Percentiles rank a stretch among this genome's conserved stretches.
These are phyloP conservation scores for Piezodorus guildinii DNA, from an alignment of 1,140 invertebrate genomes.

Conservation along the genomic window DNA sequence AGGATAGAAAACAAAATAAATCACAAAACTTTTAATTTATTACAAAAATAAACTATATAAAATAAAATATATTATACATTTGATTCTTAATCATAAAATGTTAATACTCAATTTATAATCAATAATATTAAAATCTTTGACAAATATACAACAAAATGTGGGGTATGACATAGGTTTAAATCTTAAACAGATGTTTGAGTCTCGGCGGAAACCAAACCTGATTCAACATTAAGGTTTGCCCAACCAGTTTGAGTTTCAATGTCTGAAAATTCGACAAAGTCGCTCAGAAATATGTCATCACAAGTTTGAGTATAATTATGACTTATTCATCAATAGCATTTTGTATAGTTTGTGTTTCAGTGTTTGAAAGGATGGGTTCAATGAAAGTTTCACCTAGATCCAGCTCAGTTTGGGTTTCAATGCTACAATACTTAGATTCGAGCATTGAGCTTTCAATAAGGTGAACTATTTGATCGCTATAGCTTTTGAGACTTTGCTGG, in stretches of 20 bases:
- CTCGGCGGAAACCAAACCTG: constrained; percentile 15
- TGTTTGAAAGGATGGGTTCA: constrained; percentile 19
- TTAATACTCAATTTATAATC: too few species aligned
- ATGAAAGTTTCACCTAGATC: constrained; percentile 10
- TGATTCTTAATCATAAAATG: too few species aligned
- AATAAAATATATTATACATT: too few species aligned
- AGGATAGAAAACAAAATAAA: too few species aligned
- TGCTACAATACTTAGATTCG: constrained; percentile 19
- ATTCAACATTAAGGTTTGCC: constrained; percentile 14
- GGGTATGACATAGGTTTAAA: neutral
- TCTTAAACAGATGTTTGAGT: constrained; percentile 17
- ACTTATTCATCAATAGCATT: constrained; percentile 21
- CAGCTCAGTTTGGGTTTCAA: constrained; percentile 23
- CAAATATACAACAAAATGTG: neutral
- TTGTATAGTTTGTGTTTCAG: constrained; percentile 21
- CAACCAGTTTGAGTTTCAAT: constrained; percentile 25
- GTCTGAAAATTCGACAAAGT: constrained; percentile 23
- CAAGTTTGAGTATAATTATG: constrained; percentile 24
- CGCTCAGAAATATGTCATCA: constrained; percentile 18
- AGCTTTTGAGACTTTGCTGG: neutral
- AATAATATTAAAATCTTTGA: too few species aligned
- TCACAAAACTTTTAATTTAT: too few species aligned
- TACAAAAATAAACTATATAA: too few species aligned
- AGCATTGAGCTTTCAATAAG: constrained; percentile 15
- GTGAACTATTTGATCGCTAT: constrained; percentile 9